Evolutionary conservation across 2,113 vertebrate genomes (phyloP).

Genomic region (Myiozetetes cayanensis): DNA sequence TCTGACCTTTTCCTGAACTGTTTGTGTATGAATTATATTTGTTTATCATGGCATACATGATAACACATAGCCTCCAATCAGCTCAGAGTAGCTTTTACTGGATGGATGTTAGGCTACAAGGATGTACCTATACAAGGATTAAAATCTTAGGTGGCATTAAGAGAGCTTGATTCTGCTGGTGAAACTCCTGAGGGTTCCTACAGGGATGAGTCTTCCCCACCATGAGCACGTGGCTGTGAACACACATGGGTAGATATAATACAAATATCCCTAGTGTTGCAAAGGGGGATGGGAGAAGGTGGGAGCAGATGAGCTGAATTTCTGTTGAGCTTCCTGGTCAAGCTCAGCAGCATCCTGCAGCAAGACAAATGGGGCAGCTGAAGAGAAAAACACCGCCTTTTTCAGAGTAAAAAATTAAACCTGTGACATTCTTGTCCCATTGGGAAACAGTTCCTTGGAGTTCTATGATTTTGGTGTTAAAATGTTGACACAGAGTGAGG

Average conservation of each 20-base stretch:
- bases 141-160: neutral
- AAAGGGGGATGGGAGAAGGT: neutral
- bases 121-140: neutral
- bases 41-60: neutral
- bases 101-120: neutral
- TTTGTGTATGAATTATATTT: neutral
- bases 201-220: neutral
- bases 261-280: neutral
- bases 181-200: neutral
- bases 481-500: neutral
- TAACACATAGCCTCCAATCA: neutral
- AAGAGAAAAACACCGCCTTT: neutral
- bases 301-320: neutral
- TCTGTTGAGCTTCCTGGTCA: neutral
- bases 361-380: neutral
- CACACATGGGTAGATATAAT: accelerated
- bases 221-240: neutral
- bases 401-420: neutral
- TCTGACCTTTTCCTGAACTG: neutral
- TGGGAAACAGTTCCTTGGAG: neutral
- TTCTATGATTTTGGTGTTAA: neutral
- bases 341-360: neutral
- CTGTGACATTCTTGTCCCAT: neutral
- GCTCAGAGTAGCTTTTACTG: neutral
- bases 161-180: neutral